Conservation (phyloP, 2,888 invertebrate species). For the Andrena flavipes region DNA sequence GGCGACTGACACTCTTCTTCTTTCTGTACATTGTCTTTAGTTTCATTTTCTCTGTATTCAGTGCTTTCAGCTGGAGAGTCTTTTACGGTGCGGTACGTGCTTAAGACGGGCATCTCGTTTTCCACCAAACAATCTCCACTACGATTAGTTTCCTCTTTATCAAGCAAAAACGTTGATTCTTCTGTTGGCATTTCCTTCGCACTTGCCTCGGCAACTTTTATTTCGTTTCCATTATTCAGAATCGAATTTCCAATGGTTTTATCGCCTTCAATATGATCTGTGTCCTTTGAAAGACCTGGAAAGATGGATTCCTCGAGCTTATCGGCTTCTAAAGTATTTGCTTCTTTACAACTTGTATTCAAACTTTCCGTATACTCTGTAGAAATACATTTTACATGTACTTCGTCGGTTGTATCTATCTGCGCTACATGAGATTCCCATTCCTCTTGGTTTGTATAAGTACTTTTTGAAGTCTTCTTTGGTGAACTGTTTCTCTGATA, state of each 20-base stretch:
- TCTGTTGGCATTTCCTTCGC: not conserved
- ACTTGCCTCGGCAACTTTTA: not conserved
- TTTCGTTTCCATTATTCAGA: not conserved
- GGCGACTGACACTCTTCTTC: slow-evolving; percentile 7
- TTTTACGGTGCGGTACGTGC: not conserved
- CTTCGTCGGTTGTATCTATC: not conserved
- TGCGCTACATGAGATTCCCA: slow-evolving; percentile 30
- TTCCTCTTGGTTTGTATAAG: slow-evolving; percentile 5
- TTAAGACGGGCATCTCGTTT: slow-evolving; percentile 23
- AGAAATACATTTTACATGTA: slow-evolving; percentile 13
- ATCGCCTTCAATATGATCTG: not conserved
- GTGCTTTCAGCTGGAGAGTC: not conserved
- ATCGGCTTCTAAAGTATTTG: not conserved
- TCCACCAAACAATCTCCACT: slow-evolving; percentile 7
- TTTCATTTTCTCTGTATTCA: not conserved
- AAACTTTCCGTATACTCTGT: not conserved
- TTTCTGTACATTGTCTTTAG: not conserved
- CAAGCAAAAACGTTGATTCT: not conserved
- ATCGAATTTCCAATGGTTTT: not conserved
- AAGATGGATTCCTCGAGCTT: not conserved
- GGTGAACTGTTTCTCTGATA: not conserved
- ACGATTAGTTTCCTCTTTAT: slow-evolving; percentile 1
- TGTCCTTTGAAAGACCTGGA: not conserved
- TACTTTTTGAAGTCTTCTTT: not conserved
- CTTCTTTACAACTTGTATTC: slow-evolving; percentile 1